Evolutionary conservation across 2,113 vertebrate species (phyloP).

Genomic region (Psophia crepitans): DNA sequence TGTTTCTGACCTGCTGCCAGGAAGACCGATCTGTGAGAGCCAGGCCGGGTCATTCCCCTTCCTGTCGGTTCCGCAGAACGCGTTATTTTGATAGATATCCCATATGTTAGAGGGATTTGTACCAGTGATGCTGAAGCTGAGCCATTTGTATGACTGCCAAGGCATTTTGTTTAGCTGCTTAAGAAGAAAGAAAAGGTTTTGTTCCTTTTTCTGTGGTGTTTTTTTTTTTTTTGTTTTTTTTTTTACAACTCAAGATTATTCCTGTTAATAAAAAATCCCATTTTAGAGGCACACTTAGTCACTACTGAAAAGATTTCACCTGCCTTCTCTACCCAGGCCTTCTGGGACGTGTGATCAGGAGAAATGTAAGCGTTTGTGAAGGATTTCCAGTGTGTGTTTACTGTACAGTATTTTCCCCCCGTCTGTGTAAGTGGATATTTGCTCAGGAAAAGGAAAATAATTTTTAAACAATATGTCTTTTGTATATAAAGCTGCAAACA

Average conservation of each 20-base stretch:
- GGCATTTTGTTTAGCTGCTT: not conserved
- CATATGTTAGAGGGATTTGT: conserved; percentile 8
- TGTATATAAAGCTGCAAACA: not conserved
- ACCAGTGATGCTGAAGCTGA: not conserved
- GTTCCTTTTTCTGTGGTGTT: no score
- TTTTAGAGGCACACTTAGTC: not conserved
- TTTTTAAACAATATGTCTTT: not conserved
- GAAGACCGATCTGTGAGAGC: not conserved
- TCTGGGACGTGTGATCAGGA: not conserved
- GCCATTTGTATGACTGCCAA: not conserved
- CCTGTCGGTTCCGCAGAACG: conserved; percentile 16
- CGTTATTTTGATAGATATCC: conserved; percentile 31
- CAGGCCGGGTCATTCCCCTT: not conserved
- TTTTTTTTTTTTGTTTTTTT: no score
- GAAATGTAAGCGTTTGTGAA: not conserved
- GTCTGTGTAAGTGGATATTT: not conserved
- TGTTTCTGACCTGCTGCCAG: not conserved
- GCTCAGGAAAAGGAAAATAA: not conserved
- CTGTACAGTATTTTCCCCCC: not conserved
- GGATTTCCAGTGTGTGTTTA: not conserved
- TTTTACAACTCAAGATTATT: no score
- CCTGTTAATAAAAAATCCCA: not conserved
- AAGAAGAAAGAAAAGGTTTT: not conserved
- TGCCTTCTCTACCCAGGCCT: not conserved
- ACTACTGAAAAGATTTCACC: not conserved